Conservation (phyloP, 2,113 vertebrate species). For the Pyrgilauda ruficollis region DNA sequence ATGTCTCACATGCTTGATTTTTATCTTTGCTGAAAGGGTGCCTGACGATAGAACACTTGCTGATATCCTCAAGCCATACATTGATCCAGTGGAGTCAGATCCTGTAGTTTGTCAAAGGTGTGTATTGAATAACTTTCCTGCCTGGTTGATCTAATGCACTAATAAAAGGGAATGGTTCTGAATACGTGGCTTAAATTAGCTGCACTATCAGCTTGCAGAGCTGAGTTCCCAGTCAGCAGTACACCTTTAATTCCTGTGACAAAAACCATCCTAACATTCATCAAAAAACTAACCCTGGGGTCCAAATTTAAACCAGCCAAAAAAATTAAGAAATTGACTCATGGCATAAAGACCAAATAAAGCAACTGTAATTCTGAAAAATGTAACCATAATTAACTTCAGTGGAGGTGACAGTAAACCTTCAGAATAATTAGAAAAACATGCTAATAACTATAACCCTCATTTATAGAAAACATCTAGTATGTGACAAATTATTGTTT, state of each 20-base stretch:
- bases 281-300: neutral
- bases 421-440: neutral
- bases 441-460: neutral
- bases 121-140: constrained; percentile 12
- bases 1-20: constrained; percentile 15
- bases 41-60: constrained; percentile 78
- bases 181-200: neutral
- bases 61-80: constrained; percentile 83
- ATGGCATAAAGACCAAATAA: neutral
- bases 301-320: neutral
- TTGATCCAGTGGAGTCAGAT: constrained; percentile 89
- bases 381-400: neutral
- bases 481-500: neutral
- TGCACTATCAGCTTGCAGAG: neutral
- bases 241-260: neutral
- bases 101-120: constrained; percentile 89
- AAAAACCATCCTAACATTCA: neutral
- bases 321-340: neutral
- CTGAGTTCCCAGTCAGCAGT: neutral
- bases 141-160: neutral
- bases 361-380: neutral
- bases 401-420: neutral
- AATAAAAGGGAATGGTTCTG: neutral
- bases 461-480: neutral
- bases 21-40: constrained; percentile 76